Percentiles rank a stretch among this genome's conserved stretches.
These are phyloP conservation scores for Falco peregrinus DNA, from an alignment of 2,797 vertebrate species.

Conservation along the genomic window DNA sequence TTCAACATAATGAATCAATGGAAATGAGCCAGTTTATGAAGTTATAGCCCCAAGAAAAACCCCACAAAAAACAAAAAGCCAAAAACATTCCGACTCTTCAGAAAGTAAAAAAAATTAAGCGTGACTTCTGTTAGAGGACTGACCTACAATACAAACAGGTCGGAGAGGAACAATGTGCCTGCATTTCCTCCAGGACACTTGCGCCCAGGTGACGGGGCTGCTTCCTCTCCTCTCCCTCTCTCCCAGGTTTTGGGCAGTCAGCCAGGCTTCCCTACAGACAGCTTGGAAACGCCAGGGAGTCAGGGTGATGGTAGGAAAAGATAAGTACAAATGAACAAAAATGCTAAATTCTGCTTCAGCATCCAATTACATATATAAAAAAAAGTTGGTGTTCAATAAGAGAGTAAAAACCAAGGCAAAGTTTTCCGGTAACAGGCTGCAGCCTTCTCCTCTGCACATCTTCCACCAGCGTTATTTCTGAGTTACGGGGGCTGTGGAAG, in stretches of 20 bases:
- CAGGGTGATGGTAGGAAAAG: not conserved
- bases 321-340: conserved; percentile 15
- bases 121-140: not conserved
- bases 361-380: not conserved
- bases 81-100: not conserved
- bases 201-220: accelerated
- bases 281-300: not conserved
- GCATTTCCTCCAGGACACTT: accelerated
- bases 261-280: not conserved
- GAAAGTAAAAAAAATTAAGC: not conserved
- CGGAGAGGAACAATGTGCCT: not conserved
- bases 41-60: not conserved
- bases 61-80: not conserved
- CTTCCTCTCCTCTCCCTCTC: not conserved
- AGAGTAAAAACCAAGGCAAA: conserved; percentile 39
- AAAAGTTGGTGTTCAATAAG: not conserved
- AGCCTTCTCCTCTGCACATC: not conserved
- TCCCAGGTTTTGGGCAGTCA: not conserved
- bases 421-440: conserved; percentile 20
- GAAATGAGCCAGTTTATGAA: not conserved
- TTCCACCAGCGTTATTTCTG: not conserved
- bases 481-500: not conserved
- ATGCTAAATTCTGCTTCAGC: conserved; percentile 1
- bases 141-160: not conserved
- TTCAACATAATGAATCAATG: not conserved